These are phyloP conservation scores for Gila robusta DNA, from an alignment of 2,797 vertebrate species.

Conservation along the genomic window DNA sequence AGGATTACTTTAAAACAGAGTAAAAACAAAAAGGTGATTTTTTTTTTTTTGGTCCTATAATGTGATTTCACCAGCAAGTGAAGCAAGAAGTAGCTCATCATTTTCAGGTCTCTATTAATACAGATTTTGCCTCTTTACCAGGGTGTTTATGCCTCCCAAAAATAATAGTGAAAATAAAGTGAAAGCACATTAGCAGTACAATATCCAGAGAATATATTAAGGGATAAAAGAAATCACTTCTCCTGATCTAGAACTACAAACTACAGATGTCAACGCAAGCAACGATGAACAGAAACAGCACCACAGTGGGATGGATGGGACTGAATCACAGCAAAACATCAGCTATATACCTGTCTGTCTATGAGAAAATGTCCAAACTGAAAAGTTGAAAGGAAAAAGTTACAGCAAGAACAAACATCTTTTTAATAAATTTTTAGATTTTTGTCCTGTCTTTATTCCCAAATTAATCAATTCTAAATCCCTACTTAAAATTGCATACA, in stretches of 20 bases:
- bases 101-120: not conserved
- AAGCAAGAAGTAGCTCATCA: not conserved
- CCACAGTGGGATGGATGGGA: constrained; percentile 32
- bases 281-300: constrained; percentile 28
- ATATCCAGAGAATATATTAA: not conserved
- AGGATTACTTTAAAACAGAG: not conserved
- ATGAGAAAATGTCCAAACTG: constrained; percentile 70
- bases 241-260: constrained; percentile 34
- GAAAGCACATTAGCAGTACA: constrained; percentile 15
- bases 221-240: constrained; percentile 12
- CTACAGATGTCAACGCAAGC: constrained; percentile 26
- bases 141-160: not conserved
- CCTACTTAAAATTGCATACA: not conserved
- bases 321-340: constrained; percentile 44
- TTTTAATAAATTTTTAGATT: not conserved
- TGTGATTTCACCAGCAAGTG: not conserved
- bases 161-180: not conserved
- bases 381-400: constrained; percentile 71
- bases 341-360: constrained; percentile 69
- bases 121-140: not conserved
- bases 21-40: not conserved
- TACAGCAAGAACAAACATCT: constrained; percentile 53
- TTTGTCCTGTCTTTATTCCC: not conserved
- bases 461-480: not conserved
- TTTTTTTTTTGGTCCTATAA: not conserved